These are phyloP conservation scores for Apodemus agrarius DNA, from an alignment of 2,797 vertebrate species.

Conservation along the genomic window DNA sequence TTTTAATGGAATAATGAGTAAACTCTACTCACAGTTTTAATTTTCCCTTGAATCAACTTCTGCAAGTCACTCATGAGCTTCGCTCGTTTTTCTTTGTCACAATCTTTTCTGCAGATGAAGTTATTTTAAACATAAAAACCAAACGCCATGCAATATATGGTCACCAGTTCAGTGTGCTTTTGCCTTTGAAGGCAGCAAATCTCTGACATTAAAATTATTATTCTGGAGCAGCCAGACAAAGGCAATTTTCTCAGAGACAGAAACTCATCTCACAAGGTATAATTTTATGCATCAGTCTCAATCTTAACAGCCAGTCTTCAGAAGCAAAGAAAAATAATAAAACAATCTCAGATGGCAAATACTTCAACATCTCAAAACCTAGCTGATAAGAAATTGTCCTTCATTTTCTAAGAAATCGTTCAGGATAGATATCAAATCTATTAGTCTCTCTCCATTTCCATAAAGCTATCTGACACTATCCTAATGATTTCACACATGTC, in stretches of 20 bases:
- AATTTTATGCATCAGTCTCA: slow-evolving; percentile 75
- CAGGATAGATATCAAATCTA: slow-evolving; percentile 43
- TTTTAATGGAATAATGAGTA: background rate
- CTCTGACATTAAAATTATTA: slow-evolving; percentile 67
- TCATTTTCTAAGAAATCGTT: slow-evolving; percentile 60
- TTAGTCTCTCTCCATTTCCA: slow-evolving; percentile 42
- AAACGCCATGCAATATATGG: background rate
- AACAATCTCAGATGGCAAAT: slow-evolving; percentile 49
- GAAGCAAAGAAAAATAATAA: slow-evolving; percentile 69
- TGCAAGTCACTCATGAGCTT: slow-evolving; percentile 93
- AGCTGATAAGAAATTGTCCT: slow-evolving; percentile 18
- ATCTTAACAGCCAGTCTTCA: slow-evolving; percentile 63
- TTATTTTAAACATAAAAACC: slow-evolving; percentile 9
- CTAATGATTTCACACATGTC: background rate
- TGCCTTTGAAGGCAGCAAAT: slow-evolving; percentile 27
- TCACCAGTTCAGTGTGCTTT: background rate
- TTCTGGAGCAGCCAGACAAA: slow-evolving; percentile 67
- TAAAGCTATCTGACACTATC: background rate
- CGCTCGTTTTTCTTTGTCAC: slow-evolving; percentile 88
- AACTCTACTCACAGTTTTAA: slow-evolving; percentile 90
- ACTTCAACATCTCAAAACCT: slow-evolving; percentile 62
- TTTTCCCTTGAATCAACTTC: slow-evolving; percentile 92
- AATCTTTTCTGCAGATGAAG: slow-evolving; percentile 91
- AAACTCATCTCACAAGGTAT: slow-evolving; percentile 72
- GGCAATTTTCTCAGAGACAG: slow-evolving; percentile 77